Percentiles rank a stretch among this genome's conserved stretches.
Conservation (phyloP, 2,888 invertebrate species). For the Hydraecia micacea region DNA sequence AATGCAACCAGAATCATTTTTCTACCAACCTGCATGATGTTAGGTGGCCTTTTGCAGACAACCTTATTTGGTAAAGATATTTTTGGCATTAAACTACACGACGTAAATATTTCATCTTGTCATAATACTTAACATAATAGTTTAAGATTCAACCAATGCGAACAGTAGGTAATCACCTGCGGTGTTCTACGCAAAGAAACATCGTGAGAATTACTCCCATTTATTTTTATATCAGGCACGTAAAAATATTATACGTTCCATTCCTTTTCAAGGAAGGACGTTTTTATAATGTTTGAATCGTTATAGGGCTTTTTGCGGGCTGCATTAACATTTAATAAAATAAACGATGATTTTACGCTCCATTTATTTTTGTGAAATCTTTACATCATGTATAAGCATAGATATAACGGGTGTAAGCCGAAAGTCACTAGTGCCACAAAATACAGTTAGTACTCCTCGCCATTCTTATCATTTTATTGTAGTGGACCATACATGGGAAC, state of each 20-base stretch:
- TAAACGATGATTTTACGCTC: conserved; percentile 30
- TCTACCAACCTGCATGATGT: too few species aligned
- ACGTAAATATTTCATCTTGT: not conserved
- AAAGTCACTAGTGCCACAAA: too few species aligned
- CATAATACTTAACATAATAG: conserved; percentile 17
- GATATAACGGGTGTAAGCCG: too few species aligned
- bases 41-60: too few species aligned
- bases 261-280: conserved; percentile 27
- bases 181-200: conserved; percentile 25
- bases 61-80: too few species aligned
- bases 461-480: too few species aligned
- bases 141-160: conserved; percentile 28
- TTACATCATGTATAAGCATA: too few species aligned
- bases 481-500: too few species aligned
- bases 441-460: too few species aligned
- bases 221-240: conserved; percentile 43
- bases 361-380: conserved; percentile 13
- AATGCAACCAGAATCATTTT: too few species aligned
- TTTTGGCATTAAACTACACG: not conserved
- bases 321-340: conserved; percentile 32
- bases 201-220: conserved; percentile 45
- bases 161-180: conserved; percentile 18
- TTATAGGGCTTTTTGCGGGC: conserved; percentile 15
- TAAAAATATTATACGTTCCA: conserved; percentile 45
- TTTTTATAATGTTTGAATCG: conserved; percentile 47